Percentiles rank a stretch among this genome's conserved stretches.
phyloP scores from a whole-genome alignment of 2,888 invertebrate genomes.

The Tyria jacobaeae region DNA sequence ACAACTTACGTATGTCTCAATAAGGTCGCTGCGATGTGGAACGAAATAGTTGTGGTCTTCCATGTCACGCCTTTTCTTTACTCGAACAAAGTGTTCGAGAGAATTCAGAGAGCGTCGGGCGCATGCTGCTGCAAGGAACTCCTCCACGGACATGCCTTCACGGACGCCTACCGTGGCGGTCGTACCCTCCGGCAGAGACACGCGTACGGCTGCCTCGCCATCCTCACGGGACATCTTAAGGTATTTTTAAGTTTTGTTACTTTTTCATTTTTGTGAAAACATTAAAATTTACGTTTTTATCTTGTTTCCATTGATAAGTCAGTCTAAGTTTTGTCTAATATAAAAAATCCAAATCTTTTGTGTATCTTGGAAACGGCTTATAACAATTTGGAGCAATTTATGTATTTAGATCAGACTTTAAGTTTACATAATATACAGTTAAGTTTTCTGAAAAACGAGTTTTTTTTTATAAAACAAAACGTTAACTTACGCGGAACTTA shows the following conservation, averaged over 20 bases:
- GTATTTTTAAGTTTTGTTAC: background rate
- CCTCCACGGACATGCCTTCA: conserved; percentile 98
- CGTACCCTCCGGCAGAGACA: conserved; percentile 94
- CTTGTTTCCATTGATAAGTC: too few relatives aligned
- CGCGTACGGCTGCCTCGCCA: conserved; percentile 95
- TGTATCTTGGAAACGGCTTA: too few relatives aligned
- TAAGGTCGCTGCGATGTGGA: conserved; percentile 96
- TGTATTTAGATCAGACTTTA: too few relatives aligned
- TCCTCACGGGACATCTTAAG: conserved; percentile 95
- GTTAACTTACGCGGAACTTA: too few relatives aligned
- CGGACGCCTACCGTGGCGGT: conserved; percentile 94
- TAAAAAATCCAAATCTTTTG: too few relatives aligned
- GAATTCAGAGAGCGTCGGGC: conserved; percentile 96
- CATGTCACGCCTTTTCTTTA: conserved; percentile 97
- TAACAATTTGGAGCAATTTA: too few relatives aligned
- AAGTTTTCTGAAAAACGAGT: too few relatives aligned
- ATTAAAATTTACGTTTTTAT: too few relatives aligned
- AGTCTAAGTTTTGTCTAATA: background rate
- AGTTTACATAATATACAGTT: too few relatives aligned
- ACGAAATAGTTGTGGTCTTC: conserved; percentile 98
- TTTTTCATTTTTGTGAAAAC: too few relatives aligned
- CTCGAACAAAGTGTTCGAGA: conserved; percentile 98
- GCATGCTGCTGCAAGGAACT: conserved; percentile 97
- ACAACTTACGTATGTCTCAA: conserved; percentile 96
- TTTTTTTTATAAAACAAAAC: too few relatives aligned